phyloP scores from a whole-genome alignment of 2,888 invertebrate species.

The Gnatocerus cornutus region DNA sequence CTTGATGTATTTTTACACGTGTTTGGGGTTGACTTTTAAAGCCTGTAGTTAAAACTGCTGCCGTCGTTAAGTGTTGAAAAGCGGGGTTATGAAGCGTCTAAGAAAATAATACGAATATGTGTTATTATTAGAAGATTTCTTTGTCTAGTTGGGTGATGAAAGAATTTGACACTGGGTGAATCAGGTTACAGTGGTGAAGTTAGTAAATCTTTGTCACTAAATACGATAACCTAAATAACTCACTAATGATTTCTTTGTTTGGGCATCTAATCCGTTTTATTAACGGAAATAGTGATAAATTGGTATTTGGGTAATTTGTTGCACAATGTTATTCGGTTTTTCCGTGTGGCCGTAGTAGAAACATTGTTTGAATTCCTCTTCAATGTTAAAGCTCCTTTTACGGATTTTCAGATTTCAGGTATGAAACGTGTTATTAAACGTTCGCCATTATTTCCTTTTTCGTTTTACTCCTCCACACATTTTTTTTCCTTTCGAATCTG shows the following conservation, averaged over 20 bases:
- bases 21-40: slow-evolving; percentile 50
- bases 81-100: slow-evolving; percentile 22
- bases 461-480: no score
- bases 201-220: slow-evolving; percentile 10
- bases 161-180: slow-evolving; percentile 58
- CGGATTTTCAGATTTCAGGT: no score
- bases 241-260: slow-evolving; percentile 33
- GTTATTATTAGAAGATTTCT: slow-evolving; percentile 55
- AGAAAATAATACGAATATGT: slow-evolving; percentile 35
- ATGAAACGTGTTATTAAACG: no score
- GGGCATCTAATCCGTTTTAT: background rate
- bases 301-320: no score
- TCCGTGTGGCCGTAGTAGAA: no score
- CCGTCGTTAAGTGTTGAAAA: slow-evolving; percentile 41
- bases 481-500: no score
- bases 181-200: slow-evolving; percentile 52
- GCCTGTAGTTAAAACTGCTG: slow-evolving; percentile 50
- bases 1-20: slow-evolving; percentile 57
- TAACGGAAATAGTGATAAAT: background rate
- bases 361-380: no score
- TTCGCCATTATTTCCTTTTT: no score
- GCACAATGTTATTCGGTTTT: no score
- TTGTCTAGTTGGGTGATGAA: slow-evolving; percentile 56
- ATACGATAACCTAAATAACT: slow-evolving; percentile 31
- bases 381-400: no score